Base-by-base conservation (phyloP, 2,797 vertebrate genomes). In the Gobio occitaniae region DNA sequence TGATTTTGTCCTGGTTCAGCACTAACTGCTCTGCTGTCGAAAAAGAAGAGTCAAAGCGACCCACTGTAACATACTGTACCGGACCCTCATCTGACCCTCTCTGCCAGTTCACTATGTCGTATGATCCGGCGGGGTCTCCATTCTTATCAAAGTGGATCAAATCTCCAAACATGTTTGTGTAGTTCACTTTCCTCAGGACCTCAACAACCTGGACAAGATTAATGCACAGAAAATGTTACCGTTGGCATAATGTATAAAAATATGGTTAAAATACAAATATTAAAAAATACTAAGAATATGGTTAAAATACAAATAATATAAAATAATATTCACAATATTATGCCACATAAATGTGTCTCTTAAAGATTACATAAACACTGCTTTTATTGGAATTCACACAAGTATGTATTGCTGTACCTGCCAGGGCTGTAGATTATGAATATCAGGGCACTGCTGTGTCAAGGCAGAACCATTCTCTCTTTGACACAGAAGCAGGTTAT, bases 81-180 rank as follows among this genome's bases (percentile, higher is more conserved):
- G 74, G 72, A 47, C 82, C 84, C 41, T 85, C 86, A 4, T 71
- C 47, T 1, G 65, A 52, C 0, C 17, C 69, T 59, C 71, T 90
- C 76, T 93, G 92, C 92, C 92, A 93, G 89, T 93, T 93, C 59
- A 93, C 88, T 4, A 93, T 88, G 38, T 93, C 90, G 54, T 93
- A 92, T 11, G 90, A 89, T 8, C 89, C 91, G 9, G 84, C 83
- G 1, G 91, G 89, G 77, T 92, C 90, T 41, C 92, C 92, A 76
- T 86, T 82, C 17, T 87, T 72, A 88, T 93, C 89, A 52, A 92
- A 93, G 59, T 90, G 83, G 17, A 93, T 86, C 13, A 74, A 17
- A 65, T 93, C 91, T 19, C 89, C 89, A 81, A 90, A 91, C 15
- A 75, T 21, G 38, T 89, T 92, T 38, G 90, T 90, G 80, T 88